Base-by-base conservation (phyloP, 2,113 vertebrate species). In the Lathamus discolor region DNA sequence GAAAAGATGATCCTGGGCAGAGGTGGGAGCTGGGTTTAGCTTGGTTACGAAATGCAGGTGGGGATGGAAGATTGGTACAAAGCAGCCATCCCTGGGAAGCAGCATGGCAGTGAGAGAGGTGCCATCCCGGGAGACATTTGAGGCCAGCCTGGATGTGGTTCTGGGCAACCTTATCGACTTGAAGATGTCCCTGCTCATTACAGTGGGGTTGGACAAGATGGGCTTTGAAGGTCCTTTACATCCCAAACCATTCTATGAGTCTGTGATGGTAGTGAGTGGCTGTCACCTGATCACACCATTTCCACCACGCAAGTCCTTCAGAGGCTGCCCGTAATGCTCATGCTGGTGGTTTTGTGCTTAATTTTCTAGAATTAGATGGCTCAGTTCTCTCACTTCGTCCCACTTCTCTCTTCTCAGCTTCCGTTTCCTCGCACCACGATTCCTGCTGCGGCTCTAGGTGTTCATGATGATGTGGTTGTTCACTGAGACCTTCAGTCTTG, bases 401-500 rank as follows among this genome's bases (percentile, higher is more conserved):
- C 18, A 13, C 17, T 62, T 46, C 7, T 78, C 35, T 51, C 17
- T 79, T 72, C 37, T 44, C 62, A 87, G 29, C 20, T 62, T 46
- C 39, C 77, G 9, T 49, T 86, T 91, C 41, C n/a, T 69, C 28
- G 24, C 46, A 11, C 7, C 11, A 1, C 24, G 25, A 0, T 62
- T 64, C 14, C 61, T 61, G 16, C 69, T 59, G 39, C 0, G 1
- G 37, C 2, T 3, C 48, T 48, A 39, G 51, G 6, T 1, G 0
- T 75, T 85, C 25, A 5, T 0, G 0, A 13, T 11, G 35, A 7
- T 37, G 75, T 31, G 43, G 43, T 28, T 1, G 0, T 43, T 94
- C 39, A 9, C 57, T 68, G 52, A 43, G 31, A 39, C 23, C 39
- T 75, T 35, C 9, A 3, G 0, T 62, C 20, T 23, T 83, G 1